phyloP scores from a whole-genome alignment of 2,888 invertebrate genomes.

The Bruchidius siliquastri region DNA sequence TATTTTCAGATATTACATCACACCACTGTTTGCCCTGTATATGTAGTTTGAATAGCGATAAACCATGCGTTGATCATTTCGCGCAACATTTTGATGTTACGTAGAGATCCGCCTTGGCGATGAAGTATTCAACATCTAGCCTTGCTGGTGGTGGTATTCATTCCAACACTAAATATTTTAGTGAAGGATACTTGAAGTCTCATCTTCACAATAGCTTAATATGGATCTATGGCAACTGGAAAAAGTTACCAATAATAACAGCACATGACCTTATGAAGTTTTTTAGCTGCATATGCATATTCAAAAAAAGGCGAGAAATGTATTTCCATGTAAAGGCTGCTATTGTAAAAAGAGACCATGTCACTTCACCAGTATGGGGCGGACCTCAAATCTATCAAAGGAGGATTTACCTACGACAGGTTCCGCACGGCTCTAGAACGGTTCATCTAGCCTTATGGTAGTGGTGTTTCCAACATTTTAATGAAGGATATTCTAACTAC shows the following conservation, averaged over 20 bases:
- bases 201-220: background rate
- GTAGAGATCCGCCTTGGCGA: background rate
- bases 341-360: background rate
- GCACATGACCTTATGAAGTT: too few relatives aligned
- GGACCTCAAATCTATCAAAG: background rate
- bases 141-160: background rate
- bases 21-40: too few relatives aligned
- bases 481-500: background rate
- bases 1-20: too few relatives aligned
- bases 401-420: background rate
- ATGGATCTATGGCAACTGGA: too few relatives aligned
- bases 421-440: background rate
- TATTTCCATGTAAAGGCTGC: too few relatives aligned
- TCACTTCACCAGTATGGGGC: background rate
- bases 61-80: too few relatives aligned
- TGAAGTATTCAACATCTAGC: background rate
- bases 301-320: too few relatives aligned
- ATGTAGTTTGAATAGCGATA: too few relatives aligned
- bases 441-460: background rate
- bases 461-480: too few relatives aligned
- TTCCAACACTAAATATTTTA: background rate
- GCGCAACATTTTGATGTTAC: too few relatives aligned
- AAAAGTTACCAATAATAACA: too few relatives aligned
- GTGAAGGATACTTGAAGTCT: background rate
- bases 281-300: too few relatives aligned